Evolutionary conservation across 1,140 invertebrate genomes (phyloP), one percentile per base, ranked within the genome.

Genomic region (Xylocopa sonorina): DNA sequence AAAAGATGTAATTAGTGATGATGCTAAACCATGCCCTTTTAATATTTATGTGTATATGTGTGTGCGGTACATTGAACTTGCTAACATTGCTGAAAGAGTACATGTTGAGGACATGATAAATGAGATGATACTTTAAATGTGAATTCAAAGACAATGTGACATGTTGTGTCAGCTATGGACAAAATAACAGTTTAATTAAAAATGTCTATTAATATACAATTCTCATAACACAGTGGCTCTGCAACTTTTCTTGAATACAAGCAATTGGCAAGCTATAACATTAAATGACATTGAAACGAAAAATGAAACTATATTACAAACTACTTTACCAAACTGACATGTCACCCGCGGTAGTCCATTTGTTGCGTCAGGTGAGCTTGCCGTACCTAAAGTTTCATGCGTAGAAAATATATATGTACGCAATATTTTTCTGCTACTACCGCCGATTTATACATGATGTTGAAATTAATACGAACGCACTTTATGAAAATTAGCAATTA

Each of bases 321-420:
- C 83, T 91, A 92, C 91, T 89, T 92, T 92, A 92, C 91, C 91
- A 85, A 92, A 92, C 89, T 90, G 91, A 80, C 91, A 91, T 86
- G 85, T 90, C 73, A 91, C 90, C 83, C 89, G 88, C 80, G 88
- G 90, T 73, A 88, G 76, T 87, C 88, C 82, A 67, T 89, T 80
- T 82, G 83, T 76, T 27, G 82, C 76, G 75, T 91, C 88, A 69
- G 85, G 82, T 78, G 89, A 83, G 72, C 68, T 91, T 85, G 88
- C 64, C 55, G 88, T 83, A 90, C 91, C 91, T 92, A 89, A 88
- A 88, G 87, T 90, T 89, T 89, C 86, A 89, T 83, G 90, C 83
- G 77, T 81, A 51, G 29, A 82, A 63, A 85, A 85, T n/a, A 85
- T 85, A 72, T 29, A 80, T 66, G 53, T 77, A 67, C 53, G 21